Evolutionary conservation across 2,797 vertebrate genomes (phyloP), one percentile per base, ranked within the genome.

Genomic region (Botia almorhae): DNA sequence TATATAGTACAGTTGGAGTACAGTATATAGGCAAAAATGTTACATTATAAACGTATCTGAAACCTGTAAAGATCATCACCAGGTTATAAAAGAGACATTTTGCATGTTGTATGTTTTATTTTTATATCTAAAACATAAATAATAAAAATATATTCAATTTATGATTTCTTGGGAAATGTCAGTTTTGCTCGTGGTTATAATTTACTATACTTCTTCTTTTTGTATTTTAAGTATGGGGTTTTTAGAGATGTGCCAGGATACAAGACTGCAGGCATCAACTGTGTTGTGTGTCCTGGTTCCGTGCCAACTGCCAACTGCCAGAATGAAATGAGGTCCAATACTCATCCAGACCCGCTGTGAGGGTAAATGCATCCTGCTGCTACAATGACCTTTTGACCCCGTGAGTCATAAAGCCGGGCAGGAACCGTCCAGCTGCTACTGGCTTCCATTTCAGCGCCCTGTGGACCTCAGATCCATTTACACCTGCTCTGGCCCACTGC

Each of bases 381-480:
- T 73, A 21, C 70, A 65, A 43, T 74, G 70, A 72, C 79, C 78
- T 81, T n/a, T 6, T 65, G 48, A 80, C 61, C 78, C 55, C 58
- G 10, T 58, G 70, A 67, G 51, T 80, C 78, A 65, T 73, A 67
- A 80, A 70, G 69, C 69, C 53, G 23, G 29, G 8, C 84, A 82
- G 81, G 73, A 69, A 70, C 69, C 76, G 63, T 74, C 33, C 86
- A 83, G 81, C 82, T 87, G 81, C 83, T 75, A 67, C 81, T 85
- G 79, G 75, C 71, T 83, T 82, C 68, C 70, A 68, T 87, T 88
- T 85, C 84, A 81, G 33, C 17, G 53, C 80, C 82, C 70, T 67
- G 74, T 61, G 51, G 74, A 78, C 84, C 74, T 69, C 80, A 84
- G 77, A 73, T 84, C 77, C 69, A 77, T 81, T 84, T 83, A 81